Evolutionary conservation across 2,888 invertebrate species (phyloP).

Genomic region (Eumacrocentrus americanus): DNA sequence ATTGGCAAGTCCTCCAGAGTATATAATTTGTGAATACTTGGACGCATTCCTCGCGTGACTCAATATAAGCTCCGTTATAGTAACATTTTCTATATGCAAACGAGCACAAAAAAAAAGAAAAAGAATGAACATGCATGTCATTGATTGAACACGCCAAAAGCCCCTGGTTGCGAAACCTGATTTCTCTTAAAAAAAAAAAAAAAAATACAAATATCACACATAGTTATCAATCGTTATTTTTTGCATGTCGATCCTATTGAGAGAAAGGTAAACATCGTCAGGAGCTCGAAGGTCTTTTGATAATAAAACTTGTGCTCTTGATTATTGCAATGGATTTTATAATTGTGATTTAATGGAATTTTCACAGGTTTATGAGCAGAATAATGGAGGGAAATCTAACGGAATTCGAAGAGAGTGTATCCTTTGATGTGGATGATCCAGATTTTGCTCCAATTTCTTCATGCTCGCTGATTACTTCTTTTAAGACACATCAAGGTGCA

Average conservation of each 20-base stretch:
- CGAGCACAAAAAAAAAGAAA: too few relatives aligned
- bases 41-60: not conserved
- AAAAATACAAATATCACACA: not conserved
- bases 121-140: not conserved
- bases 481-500: conserved; percentile 1
- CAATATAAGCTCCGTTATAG: not conserved
- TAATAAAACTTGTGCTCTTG: not conserved
- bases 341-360: not conserved
- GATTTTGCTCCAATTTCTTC: conserved; percentile 51
- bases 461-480: conserved; percentile 20
- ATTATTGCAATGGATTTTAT: not conserved
- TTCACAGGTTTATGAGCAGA: not conserved
- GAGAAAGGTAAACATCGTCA: not conserved
- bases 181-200: not conserved
- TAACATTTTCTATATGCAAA: not conserved
- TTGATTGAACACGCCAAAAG: not conserved
- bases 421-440: conserved; percentile 57
- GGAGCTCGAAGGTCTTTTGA: not conserved
- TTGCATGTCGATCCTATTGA: not conserved
- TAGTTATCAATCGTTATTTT: not conserved
- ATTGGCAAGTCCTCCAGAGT: not conserved
- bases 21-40: not conserved
- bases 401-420: conserved; percentile 57
- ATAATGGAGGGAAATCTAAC: conserved; percentile 48
- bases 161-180: not conserved